Evolutionary conservation across 2,888 invertebrate species (phyloP), one percentile per base, ranked within the genome.

Genomic region (Melinopterus prodromus): DNA sequence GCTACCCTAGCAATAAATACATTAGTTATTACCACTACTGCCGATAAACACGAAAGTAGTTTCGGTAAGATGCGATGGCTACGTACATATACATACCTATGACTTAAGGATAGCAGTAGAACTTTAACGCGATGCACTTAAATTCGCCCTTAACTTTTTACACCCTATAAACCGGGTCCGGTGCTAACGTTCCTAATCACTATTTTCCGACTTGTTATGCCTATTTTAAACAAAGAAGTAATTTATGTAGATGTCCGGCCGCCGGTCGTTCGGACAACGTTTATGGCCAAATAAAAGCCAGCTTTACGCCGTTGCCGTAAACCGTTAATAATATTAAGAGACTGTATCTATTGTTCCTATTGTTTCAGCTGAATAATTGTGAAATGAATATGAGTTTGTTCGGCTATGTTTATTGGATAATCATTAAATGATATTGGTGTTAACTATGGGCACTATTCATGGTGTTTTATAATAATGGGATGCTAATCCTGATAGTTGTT

Each of bases 11-110:
- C 5, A 78, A 80, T 80, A 80, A 80, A 78, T 80, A 74, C 80
- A 77, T 80, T 80, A 77, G 80, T 80, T 82, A 83, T 82, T 82
- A 82, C 78, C 81, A 77, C 78, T 53, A 53, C 9, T 53, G 12
- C 3, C 82, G 80, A 83, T 83, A 82, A 82, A 82, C 81, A 81
- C 80, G 81, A 80, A 83, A 81, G 80, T 81, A 80, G 77, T 82
- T 82, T 83, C 7, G 7, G 12, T 53, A 53, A 53, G 53, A 6
- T 6, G 38, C 6, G 9, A 6, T 4, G 5, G 53, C 53, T 53
- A 53, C 26, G 26, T 26, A 26, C 26, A 26, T 26, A 26, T 26
- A 26, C 26, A 26, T 4, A 53, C 53, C 9, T 53, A 53, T 53
- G 53, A 53, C 53, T 53, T 53, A 53, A 53, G 9, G 53, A 53